Conservation (phyloP, 2,113 vertebrate species). For the Grantiella picta region DNA sequence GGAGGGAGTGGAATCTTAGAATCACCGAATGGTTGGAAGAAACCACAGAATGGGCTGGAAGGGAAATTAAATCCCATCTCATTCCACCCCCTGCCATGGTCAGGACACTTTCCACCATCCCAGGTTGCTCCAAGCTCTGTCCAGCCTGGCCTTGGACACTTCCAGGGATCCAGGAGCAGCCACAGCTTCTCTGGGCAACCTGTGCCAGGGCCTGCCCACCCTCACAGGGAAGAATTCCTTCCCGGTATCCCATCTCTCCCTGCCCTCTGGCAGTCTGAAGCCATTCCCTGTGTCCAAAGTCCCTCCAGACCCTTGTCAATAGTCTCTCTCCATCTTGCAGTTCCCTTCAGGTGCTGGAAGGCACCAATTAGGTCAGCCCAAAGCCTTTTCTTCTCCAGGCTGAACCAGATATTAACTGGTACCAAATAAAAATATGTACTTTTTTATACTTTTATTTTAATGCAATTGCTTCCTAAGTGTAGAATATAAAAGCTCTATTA, state of each 20-base stretch:
- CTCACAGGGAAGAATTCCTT: fast-evolving
- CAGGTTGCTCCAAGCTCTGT: fast-evolving
- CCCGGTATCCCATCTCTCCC: fast-evolving
- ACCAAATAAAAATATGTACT: neutral
- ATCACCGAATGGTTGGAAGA: neutral
- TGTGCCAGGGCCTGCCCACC: fast-evolving
- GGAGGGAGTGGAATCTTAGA: neutral
- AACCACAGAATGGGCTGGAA: neutral
- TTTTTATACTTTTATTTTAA: neutral
- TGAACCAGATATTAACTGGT: neutral
- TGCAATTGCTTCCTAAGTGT: neutral
- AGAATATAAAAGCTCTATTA: neutral
- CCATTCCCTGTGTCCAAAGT: neutral
- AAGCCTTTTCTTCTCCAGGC: neutral
- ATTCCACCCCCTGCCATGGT: neutral
- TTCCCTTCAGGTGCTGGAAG: neutral
- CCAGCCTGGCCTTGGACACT: neutral
- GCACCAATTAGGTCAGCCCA: neutral
- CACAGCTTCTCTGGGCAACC: neutral
- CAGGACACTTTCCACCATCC: neutral
- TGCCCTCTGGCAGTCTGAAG: neutral
- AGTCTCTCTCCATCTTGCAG: neutral
- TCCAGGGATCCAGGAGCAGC: neutral
- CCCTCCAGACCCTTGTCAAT: neutral
- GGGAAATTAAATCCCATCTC: neutral